These are phyloP conservation scores for Gouania willdenowi DNA, from an alignment of 2,797 vertebrate species.

Conservation along the genomic window DNA sequence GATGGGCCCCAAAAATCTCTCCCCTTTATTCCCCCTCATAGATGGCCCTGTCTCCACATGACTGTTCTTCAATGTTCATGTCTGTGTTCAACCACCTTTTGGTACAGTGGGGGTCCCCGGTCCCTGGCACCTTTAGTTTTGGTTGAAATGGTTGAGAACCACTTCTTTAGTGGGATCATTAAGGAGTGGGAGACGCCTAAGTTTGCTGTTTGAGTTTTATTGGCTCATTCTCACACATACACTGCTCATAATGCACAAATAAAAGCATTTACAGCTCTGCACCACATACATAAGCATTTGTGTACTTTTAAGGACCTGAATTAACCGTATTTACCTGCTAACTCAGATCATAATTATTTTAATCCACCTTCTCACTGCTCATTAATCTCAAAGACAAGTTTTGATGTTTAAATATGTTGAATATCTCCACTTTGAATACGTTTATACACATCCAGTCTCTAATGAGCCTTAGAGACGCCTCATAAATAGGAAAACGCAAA, in stretches of 20 bases:
- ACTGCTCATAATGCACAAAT: conserved; percentile 18
- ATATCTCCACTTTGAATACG: neutral
- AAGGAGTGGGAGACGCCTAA: conserved; percentile 37
- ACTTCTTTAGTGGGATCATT: conserved; percentile 45
- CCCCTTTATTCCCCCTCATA: no score
- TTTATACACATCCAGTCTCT: no score
- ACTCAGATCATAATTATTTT: no score
- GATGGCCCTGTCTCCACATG: no score
- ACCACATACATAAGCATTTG: conserved; percentile 18
- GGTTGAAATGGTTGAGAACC: no score
- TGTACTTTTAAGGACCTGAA: conserved; percentile 4
- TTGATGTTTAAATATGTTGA: neutral
- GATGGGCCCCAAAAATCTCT: no score
- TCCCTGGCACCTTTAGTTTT: no score
- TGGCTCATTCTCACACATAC: conserved; percentile 13
- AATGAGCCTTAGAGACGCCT: no score
- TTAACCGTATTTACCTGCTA: neutral
- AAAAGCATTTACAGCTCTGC: conserved; percentile 20
- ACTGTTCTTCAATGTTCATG: no score
- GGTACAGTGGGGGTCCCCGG: no score
- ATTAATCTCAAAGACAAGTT: neutral
- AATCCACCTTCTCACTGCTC: neutral
- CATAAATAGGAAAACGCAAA: conserved; percentile 17
- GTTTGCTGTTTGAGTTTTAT: conserved; percentile 45
- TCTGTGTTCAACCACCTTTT: no score